Evolutionary conservation across 1,140 invertebrate genomes (phyloP).

Genomic region (Habropoda laboriosa): DNA sequence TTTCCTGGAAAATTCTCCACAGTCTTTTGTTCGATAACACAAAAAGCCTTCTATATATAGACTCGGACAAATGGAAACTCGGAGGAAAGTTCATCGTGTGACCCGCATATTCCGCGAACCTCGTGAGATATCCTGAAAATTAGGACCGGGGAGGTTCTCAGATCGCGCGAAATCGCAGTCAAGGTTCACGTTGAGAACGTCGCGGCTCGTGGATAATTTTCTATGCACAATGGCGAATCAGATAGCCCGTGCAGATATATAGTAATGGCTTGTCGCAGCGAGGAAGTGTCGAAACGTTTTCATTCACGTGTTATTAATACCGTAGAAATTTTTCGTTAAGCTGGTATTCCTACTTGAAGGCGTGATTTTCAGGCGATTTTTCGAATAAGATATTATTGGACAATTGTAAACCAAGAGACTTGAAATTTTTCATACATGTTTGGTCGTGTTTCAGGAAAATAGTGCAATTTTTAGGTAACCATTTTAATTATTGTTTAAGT

Average conservation of each 20-base stretch:
- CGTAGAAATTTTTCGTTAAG: neutral
- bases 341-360: no score
- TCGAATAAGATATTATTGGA: no score
- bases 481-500: no score
- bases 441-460: no score
- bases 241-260: conserved; percentile 19
- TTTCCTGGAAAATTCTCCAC: neutral
- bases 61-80: neutral
- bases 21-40: neutral
- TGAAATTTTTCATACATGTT: no score
- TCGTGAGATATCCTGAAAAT: conserved; percentile 28
- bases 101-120: conserved; percentile 3
- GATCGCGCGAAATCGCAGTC: conserved; percentile 45
- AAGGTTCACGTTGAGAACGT: conserved; percentile 32
- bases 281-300: conserved; percentile 58
- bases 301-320: conserved; percentile 53
- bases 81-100: conserved; percentile 15
- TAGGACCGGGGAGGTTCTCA: neutral
- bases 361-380: no score
- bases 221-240: conserved; percentile 43
- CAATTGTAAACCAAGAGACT: no score
- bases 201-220: neutral
- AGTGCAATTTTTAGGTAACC: no score
- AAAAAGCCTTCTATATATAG: neutral
- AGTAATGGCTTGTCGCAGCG: conserved; percentile 36